A percentile compares a stretch with the other conserved stretches of the same genome.
These are phyloP conservation scores for Tribolium castaneum DNA, from an alignment of 1,140 invertebrate species.

Conservation along the genomic window DNA sequence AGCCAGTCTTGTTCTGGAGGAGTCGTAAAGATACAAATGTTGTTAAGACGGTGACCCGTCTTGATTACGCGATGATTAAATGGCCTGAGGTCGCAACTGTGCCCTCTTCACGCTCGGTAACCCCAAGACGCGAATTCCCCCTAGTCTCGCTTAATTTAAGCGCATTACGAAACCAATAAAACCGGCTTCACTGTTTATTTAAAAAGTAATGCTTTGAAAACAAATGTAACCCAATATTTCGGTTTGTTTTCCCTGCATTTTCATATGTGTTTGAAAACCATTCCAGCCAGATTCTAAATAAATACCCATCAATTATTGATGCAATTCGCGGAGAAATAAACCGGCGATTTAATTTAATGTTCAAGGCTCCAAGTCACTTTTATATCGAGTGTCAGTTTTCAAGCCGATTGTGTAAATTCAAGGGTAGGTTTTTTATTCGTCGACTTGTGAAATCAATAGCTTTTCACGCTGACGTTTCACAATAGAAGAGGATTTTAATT, in stretches of 20 bases:
- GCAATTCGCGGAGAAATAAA: constrained; percentile 8
- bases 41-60: neutral
- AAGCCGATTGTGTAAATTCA: constrained; percentile 11
- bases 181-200: constrained; percentile 4
- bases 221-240: constrained; percentile 21
- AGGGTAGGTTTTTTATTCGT: neutral
- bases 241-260: constrained; percentile 23
- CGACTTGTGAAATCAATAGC: constrained; percentile 3
- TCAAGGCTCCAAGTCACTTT: neutral
- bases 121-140: neutral
- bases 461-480: constrained; percentile 3
- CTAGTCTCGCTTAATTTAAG: constrained; percentile 20
- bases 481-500: constrained; percentile 19
- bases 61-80: constrained; percentile 45
- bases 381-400: neutral
- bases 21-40: neutral
- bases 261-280: neutral
- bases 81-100: constrained; percentile 27
- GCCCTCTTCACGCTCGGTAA: constrained; percentile 22
- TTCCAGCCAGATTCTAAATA: constrained; percentile 2
- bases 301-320: constrained; percentile 12
- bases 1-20: neutral
- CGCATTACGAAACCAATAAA: constrained; percentile 20
- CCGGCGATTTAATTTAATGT: neutral
- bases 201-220: constrained; percentile 2